Evolutionary conservation across 1,140 invertebrate species (phyloP).

Genomic region (Drosophila arizonae): DNA sequence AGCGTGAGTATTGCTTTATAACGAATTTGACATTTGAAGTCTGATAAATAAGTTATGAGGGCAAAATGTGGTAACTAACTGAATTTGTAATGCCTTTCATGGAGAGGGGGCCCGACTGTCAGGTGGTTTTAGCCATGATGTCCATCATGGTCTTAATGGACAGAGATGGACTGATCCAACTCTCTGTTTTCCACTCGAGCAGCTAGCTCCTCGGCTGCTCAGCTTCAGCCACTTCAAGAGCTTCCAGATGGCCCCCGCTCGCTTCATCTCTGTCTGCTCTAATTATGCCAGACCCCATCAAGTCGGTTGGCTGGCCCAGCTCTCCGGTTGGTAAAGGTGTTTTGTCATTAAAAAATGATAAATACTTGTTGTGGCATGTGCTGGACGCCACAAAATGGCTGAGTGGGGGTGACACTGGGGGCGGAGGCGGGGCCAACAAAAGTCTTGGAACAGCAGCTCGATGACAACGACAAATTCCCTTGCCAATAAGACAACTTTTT

Average conservation of each 20-base stretch:
- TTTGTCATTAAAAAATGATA: slow-evolving; percentile 68
- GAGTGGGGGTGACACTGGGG: background rate
- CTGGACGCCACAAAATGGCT: slow-evolving; percentile 14
- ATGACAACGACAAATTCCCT: slow-evolving; percentile 45
- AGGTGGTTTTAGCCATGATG: background rate
- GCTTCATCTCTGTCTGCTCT: background rate
- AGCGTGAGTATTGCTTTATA: slow-evolving; percentile 40
- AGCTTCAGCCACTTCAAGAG: too few species aligned
- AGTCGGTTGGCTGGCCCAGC: background rate
- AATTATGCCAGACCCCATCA: too few species aligned
- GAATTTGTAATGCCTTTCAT: slow-evolving; percentile 6
- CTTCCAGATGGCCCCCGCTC: background rate
- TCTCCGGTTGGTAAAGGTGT: slow-evolving; percentile 35
- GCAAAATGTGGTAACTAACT: slow-evolving; percentile 49
- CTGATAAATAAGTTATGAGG: slow-evolving; percentile 70
- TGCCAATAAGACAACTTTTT: slow-evolving; percentile 56
- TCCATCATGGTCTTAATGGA: slow-evolving; percentile 1
- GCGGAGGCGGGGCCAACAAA: background rate
- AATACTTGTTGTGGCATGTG: slow-evolving; percentile 46
- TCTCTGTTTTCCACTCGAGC: slow-evolving; percentile 12
- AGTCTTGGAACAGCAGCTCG: slow-evolving; percentile 15
- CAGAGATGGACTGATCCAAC: background rate
- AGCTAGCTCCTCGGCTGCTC: background rate
- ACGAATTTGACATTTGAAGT: slow-evolving; percentile 68
- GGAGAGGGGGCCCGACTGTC: background rate